Evolutionary conservation across 2,888 invertebrate genomes (phyloP).

Genomic region (Hirtodrosophila alboralis): DNA sequence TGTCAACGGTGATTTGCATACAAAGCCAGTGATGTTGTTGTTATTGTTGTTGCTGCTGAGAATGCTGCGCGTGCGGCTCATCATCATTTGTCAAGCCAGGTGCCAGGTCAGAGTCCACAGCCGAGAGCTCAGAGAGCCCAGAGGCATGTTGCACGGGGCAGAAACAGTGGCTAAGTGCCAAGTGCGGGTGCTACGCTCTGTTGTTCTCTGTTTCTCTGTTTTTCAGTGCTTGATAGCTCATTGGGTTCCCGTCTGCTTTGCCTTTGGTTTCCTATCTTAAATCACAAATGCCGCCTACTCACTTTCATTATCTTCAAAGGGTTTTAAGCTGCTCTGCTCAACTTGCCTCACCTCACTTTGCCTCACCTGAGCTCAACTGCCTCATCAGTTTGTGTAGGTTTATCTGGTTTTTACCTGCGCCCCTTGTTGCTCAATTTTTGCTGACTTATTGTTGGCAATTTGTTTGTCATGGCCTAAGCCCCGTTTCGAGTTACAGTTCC

Average conservation of each 20-base stretch:
- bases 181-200: constrained; percentile 58
- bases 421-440: constrained; percentile 64
- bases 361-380: background rate
- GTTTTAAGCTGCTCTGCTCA: constrained; percentile 36
- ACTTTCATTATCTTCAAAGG: constrained; percentile 48
- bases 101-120: background rate
- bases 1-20: constrained; percentile 65
- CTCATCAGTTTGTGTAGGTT: constrained; percentile 21
- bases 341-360: constrained; percentile 9
- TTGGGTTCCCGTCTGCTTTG: constrained; percentile 42
- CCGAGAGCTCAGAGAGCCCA: no score
- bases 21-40: constrained; percentile 41
- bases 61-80: constrained; percentile 61
- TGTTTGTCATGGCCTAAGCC: constrained; percentile 50
- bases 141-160: no score
- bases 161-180: constrained; percentile 32
- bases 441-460: constrained; percentile 72
- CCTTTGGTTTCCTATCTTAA: constrained; percentile 64
- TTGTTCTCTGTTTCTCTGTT: no score
- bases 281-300: constrained; percentile 50
- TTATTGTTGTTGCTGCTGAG: constrained; percentile 12
- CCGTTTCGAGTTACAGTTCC: constrained; percentile 17
- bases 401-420: constrained; percentile 20
- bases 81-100: constrained; percentile 59
- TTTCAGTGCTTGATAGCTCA: constrained; percentile 33